Conservation (phyloP, 2,113 vertebrate genomes). For the Oryzias curvinotus region DNA sequence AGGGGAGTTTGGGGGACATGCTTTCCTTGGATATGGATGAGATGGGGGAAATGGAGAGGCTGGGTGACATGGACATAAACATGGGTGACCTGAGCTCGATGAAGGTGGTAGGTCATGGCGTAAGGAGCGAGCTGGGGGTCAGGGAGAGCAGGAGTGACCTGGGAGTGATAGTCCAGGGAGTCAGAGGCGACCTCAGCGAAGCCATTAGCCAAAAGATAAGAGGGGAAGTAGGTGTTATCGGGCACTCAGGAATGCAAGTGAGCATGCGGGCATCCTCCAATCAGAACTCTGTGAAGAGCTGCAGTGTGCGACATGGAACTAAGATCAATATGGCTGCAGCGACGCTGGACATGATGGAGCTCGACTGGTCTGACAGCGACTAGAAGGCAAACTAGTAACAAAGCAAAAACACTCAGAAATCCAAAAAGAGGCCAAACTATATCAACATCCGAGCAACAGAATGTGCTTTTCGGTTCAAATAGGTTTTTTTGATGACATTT, state of each 20-base stretch:
- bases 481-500: constrained; percentile 44
- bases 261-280: constrained; percentile 91
- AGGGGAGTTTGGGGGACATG: constrained; percentile 83
- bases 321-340: constrained; percentile 87
- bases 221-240: constrained; percentile 77
- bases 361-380: constrained; percentile 92
- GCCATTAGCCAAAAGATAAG: constrained; percentile 65
- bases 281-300: constrained; percentile 97
- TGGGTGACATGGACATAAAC: constrained; percentile 66
- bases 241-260: constrained; percentile 94
- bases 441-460: constrained; percentile 34
- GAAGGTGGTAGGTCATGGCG: constrained; percentile 55
- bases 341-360: constrained; percentile 90
- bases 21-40: constrained; percentile 86
- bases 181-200: constrained; percentile 61
- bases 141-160: constrained; percentile 61
- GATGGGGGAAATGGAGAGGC: constrained; percentile 60
- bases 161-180: constrained; percentile 63
- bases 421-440: constrained; percentile 55
- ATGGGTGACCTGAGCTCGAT: constrained; percentile 60
- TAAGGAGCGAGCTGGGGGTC: constrained; percentile 63
- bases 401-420: constrained; percentile 22
- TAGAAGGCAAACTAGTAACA: constrained; percentile 44
- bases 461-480: constrained; percentile 42
- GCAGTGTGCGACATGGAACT: constrained; percentile 89